These are phyloP conservation scores for Colius striatus DNA, from an alignment of 2,113 vertebrate species.

Conservation along the genomic window DNA sequence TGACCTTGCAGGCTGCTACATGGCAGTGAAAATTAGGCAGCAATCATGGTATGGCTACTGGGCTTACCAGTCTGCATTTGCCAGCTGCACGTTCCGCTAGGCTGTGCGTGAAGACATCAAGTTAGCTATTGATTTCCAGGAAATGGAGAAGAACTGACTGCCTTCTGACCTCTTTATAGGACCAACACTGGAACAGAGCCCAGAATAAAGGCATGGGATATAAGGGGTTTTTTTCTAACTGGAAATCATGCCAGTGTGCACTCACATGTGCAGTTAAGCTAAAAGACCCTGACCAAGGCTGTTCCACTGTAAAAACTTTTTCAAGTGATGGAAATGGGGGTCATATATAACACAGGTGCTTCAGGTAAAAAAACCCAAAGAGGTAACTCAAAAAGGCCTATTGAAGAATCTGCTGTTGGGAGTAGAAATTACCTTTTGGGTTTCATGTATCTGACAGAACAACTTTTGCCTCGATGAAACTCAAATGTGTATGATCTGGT, in stretches of 20 bases:
- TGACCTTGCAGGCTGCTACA: neutral
- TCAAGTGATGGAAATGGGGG: no score
- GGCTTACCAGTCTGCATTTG: neutral
- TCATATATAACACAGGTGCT: neutral
- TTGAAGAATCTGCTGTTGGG: neutral
- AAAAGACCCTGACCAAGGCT: neutral
- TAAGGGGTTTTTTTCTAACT: neutral
- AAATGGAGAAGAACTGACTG: neutral
- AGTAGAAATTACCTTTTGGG: neutral
- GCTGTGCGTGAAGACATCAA: neutral
- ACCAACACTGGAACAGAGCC: neutral
- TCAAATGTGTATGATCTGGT: neutral
- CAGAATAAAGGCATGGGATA: neutral
- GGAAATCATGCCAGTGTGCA: neutral
- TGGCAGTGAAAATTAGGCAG: neutral
- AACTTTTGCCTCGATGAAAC: neutral
- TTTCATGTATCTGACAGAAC: neutral
- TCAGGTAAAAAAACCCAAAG: neutral
- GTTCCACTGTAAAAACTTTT: neutral
- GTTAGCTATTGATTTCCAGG: accelerated
- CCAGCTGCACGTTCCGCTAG: accelerated
- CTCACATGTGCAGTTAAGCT: neutral
- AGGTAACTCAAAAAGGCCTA: neutral
- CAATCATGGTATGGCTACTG: neutral
- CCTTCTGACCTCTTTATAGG: neutral